These are phyloP conservation scores for Sturnira hondurensis DNA, from an alignment of 2,113 vertebrate species.

Conservation along the genomic window DNA sequence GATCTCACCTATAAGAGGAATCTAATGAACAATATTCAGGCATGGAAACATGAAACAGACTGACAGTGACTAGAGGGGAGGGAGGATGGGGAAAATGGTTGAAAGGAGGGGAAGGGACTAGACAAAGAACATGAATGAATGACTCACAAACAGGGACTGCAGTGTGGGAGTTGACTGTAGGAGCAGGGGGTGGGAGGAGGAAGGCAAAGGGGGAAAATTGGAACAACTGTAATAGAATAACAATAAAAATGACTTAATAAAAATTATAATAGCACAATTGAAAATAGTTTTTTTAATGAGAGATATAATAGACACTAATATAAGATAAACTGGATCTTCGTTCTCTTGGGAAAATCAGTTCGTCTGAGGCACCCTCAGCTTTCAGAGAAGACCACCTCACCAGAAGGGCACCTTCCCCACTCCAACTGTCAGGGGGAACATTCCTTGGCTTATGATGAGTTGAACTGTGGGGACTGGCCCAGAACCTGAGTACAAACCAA, in stretches of 20 bases:
- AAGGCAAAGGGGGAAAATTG: too few species aligned
- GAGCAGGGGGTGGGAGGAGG: too few species aligned
- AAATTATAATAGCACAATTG: background rate
- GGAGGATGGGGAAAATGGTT: too few species aligned
- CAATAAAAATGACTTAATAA: background rate
- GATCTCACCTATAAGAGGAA: too few species aligned
- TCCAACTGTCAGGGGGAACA: background rate
- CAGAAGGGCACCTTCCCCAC: accelerated
- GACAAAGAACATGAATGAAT: too few species aligned
- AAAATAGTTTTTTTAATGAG: background rate
- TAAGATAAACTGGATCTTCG: background rate
- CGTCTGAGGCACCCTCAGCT: background rate
- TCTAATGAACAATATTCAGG: too few species aligned
- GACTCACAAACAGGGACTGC: too few species aligned
- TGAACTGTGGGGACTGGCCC: background rate
- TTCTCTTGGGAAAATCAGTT: background rate
- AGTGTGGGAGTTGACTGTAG: too few species aligned
- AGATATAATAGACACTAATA: background rate
- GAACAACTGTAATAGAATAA: too few species aligned
- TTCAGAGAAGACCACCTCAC: background rate
- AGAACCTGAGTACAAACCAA: background rate
- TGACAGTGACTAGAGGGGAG: too few species aligned
- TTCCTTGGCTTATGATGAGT: background rate
- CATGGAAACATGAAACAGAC: too few species aligned
- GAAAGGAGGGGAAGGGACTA: too few species aligned